Evolutionary conservation across 2,113 vertebrate species (phyloP), one percentile per base, ranked within the genome.

Genomic region (Caranx ignobilis): DNA sequence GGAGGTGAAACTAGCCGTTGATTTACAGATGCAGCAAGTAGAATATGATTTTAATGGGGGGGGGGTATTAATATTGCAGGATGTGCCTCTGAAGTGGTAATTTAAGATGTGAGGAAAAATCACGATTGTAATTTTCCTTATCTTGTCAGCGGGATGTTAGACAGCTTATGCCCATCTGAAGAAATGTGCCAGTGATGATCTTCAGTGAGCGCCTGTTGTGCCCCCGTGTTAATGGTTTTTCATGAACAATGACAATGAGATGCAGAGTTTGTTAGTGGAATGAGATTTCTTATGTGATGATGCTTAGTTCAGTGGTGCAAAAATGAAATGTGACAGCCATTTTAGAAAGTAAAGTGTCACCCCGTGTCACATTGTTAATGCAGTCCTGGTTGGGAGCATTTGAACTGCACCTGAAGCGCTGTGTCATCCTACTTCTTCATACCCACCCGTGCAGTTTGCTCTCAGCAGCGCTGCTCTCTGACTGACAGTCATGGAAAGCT

Each of bases 401-500:
- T 57, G 50, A 77, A 63, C 77, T n/a, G 18, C 75, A 76, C 70
- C 79, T 85, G 73, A 71, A 85, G 85, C 76, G 19, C 67, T 75
- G 84, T 77, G 87, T 81, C 92, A 79, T 80, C 64, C 71, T 43
- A 21, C 78, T 82, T 87, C 74, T 81, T 90, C 77, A 48, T 34
- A 67, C 43, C 48, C 65, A 37, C 41, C 68, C 73, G 43, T 77
- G 67, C 71, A 48, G 76, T 87, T 78, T 65, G 80, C 82, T 79
- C 1, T 21, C 18, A 83, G 79, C 74, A 19, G 32, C 26, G 18
- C 71, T 3, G 80, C 73, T 78, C 63, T 10, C 69, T 21, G 85
- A 79, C 77, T 85, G 84, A 80, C 86, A 82, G 84, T 81, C 81
- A 69, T 54, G 55, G 75, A 93, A 91, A 93, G 90, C 92, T 78